Evolutionary conservation across 2,113 vertebrate species (phyloP), one percentile per base, ranked within the genome.

Genomic region (Heterochromis multidens): DNA sequence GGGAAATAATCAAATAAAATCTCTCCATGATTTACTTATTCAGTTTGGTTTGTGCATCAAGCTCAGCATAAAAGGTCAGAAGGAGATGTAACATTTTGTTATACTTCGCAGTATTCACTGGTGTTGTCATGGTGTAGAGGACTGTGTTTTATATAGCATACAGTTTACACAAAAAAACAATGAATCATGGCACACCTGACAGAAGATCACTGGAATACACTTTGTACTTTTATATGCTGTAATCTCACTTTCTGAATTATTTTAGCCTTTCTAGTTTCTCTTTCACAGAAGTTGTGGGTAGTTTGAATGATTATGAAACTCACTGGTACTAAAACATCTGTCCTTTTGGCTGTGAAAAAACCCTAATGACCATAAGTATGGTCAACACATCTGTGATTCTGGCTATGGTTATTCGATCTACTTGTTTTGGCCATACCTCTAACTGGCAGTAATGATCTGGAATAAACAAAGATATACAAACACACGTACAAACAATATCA

Each of bases 51-150:
- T 59, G 40, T 86, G 63, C 85, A 58, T 89, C 80, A 62, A 79
- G 88, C 88, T 88, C 67, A n/a, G 79, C 65, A 65, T 72, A 56
- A 92, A 95, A 95, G 93, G 92, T 94, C 93, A 94, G 59, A 77
- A 56, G 43, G 61, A 86, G 78, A 80, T 0, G 17, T 31, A 67
- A 70, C 81, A 80, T 89, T 87, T 74, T 59, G 25, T 52, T 80
- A 12, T 79, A 17, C 80, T 88, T 83, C 43, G 37, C 2, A 0
- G 77, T 79, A 61, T 27, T 52, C 5, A 29, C 43, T 7, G 80
- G 23, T 86, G 79, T 86, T 77, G 49, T 87, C 88, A 79, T 13
- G 2, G 49, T 60, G 35, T 37, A 76, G 31, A 81, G 56, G 35
- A 81, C 10, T n/a, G 27, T 77, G 62, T 63, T 72, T 7, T 46